Conservation (phyloP, 2,113 vertebrate species). For the Anser brachyrhynchus region DNA sequence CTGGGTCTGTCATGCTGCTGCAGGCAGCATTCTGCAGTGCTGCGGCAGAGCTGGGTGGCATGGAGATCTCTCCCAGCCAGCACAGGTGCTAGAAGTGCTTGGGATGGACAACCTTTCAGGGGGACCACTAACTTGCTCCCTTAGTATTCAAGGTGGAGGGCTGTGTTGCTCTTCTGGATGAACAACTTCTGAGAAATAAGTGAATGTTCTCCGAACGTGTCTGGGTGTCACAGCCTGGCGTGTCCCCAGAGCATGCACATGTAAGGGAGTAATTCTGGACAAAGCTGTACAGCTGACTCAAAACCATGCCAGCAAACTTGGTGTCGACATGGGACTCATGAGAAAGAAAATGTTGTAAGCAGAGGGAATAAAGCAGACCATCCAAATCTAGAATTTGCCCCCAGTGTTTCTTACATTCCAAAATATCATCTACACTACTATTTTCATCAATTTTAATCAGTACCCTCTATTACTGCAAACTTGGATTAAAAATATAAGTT, state of each 20-base stretch:
- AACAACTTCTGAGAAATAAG: not conserved
- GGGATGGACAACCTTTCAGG: not conserved
- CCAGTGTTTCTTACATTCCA: not conserved
- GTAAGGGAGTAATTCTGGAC: not conserved
- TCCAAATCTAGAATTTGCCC: not conserved
- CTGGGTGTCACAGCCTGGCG: not conserved
- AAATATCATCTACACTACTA: not conserved
- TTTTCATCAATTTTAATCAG: not conserved
- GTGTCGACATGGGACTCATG: accelerated
- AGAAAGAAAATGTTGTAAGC: not conserved
- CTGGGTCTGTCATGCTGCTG: accelerated
- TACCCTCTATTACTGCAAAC: not conserved
- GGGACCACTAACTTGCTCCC: not conserved
- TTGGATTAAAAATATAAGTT: not conserved
- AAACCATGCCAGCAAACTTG: not conserved
- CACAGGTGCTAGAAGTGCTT: not conserved
- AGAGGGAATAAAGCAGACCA: not conserved
- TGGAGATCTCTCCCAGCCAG: not conserved
- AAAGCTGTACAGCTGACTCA: not conserved
- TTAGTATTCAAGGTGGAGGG: not conserved
- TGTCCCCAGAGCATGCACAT: not conserved
- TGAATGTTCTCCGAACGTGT: not conserved
- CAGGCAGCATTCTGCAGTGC: not conserved
- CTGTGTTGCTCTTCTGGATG: not conserved
- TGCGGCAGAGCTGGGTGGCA: accelerated